Base-by-base conservation (phyloP, 2,113 vertebrate species). In the Chunga burmeisteri region DNA sequence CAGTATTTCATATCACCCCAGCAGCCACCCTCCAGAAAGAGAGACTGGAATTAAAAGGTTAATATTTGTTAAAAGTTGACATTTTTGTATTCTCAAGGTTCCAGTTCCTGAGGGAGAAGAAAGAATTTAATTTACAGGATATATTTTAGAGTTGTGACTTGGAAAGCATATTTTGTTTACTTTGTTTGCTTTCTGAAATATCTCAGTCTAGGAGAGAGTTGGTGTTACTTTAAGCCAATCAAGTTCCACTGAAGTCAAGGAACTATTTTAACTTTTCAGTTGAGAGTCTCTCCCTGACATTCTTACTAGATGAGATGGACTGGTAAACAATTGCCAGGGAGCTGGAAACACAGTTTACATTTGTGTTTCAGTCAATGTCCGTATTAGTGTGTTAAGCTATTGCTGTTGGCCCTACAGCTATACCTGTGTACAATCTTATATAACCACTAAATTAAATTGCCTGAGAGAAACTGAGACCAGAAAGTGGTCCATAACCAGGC, bases 31-130 rank as follows among this genome's bases (percentile, higher is more conserved):
- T 96, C 87, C 95, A 79, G 94, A 97, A 96, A 89, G 16, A 42
- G 67, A 96, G 75, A 74, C 75, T 72, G 90, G 88, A 95, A 97
- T 95, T 63, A 89, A 97, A 96, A 94, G 78, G 81, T 96, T 97
- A 97, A 95, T 97, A 96, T 87, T 95, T 96, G 82, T 95, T 95
- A 95, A 92, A 96, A 96, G 49, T 55, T 72, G 89, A 92, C 90
- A 86, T 50, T 74, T 94, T 71, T 82, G 86, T 95, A 77, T 65
- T 82, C 53, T 94, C 71, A 67, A 90, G 73, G 46, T 93, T 77
- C 88, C 61, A 80, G 85, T 34, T 92, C 91, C 82, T 21, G 56
- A 92, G 77, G 53, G 68, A 82, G 42, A 61, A 88, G 23, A 55
- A 83, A 75, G 58, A 75, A 49, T 21, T 55, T 61, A 81, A 95